Percentiles rank a stretch among this genome's conserved stretches.
phyloP scores from a whole-genome alignment of 2,888 invertebrate species.

The Lasioglossum figueresi region DNA sequence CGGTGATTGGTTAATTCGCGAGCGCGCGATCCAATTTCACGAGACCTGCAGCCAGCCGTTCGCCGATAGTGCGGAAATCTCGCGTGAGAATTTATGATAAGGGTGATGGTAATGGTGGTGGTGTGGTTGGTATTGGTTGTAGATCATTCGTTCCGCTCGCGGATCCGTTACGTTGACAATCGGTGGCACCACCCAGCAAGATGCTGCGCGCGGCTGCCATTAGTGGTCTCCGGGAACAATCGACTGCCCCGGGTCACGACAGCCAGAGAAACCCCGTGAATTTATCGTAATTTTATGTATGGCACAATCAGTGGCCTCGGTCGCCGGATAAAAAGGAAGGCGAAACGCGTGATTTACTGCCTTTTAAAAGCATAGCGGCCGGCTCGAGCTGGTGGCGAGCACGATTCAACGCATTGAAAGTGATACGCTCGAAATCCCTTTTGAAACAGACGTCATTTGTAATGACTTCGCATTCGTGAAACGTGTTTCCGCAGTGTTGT shows the following conservation, averaged over 20 bases:
- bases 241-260: constrained; percentile 75
- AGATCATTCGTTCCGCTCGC: constrained; percentile 6
- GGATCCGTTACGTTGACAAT: constrained; percentile 64
- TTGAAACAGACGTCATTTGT: constrained; percentile 56
- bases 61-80: not conserved
- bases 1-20: constrained; percentile 14
- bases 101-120: not conserved
- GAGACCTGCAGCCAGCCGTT: not conserved
- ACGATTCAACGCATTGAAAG: constrained; percentile 60
- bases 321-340: constrained; percentile 75
- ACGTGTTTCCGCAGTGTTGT: not conserved
- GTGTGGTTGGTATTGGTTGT: not conserved
- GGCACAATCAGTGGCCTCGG: constrained; percentile 79
- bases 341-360: constrained; percentile 78
- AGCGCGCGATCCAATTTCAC: constrained; percentile 1
- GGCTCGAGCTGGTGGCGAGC: constrained; percentile 42
- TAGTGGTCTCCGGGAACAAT: constrained; percentile 75
- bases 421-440: constrained; percentile 58
- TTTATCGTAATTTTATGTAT: constrained; percentile 84
- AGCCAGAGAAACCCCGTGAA: constrained; percentile 73
- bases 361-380: constrained; percentile 72
- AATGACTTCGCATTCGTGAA: constrained; percentile 16
- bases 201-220: constrained; percentile 67
- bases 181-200: constrained; percentile 77
- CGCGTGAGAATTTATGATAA: constrained; percentile 12